Base-by-base conservation (phyloP, 2,797 vertebrate species). In the Buphagus erythrorhynchus region DNA sequence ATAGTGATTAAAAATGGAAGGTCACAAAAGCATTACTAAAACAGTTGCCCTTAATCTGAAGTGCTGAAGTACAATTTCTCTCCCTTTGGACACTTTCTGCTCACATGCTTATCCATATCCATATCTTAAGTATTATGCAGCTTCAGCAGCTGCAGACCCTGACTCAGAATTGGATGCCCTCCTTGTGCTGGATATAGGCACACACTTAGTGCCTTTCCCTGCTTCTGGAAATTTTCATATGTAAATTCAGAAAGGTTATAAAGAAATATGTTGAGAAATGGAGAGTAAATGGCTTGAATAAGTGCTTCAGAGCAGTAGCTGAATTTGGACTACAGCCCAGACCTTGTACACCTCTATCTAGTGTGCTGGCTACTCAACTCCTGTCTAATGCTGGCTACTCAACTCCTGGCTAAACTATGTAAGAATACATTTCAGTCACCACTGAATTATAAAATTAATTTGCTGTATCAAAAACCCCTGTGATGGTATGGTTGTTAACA, bases 1-100 rank as follows among this genome's bases (percentile, higher is more conserved):
- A 49, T 13, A 74, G 33, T 45, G 36, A 91, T 90, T 63, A 86
- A 86, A 91, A 90, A 77, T 0, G 13, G 75, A 90, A 88, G 61
- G 65, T 90, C 79, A 77, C 20, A 51, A 74, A 83, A 65, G 24
- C 10, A 15, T 31, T 85, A 49, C 16, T 83, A 63, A 69, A 90
- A 63, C 5, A 62, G 26, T 46, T 75, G 33, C 29, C 68, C 24
- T 62, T 62, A 57, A 45, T 52, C 54, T 55, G 59, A 62, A 42
- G 38, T 18, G 24, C 26, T 51, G n/a, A 82, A 79, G 33, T n/a
- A 36, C 14, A 46, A 1, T 59, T 76, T 69, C 16, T 55, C 8
- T 63, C 55, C 31, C 52, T 40, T 40, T 75, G 40, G 11, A 36
- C 10, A 19, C 46, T 40, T 62, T 49, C 43, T 58, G 5, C n/a